Evolutionary conservation across 1,140 invertebrate species (phyloP), one percentile per base, ranked within the genome.

Genomic region (Drosophila repletoides): DNA sequence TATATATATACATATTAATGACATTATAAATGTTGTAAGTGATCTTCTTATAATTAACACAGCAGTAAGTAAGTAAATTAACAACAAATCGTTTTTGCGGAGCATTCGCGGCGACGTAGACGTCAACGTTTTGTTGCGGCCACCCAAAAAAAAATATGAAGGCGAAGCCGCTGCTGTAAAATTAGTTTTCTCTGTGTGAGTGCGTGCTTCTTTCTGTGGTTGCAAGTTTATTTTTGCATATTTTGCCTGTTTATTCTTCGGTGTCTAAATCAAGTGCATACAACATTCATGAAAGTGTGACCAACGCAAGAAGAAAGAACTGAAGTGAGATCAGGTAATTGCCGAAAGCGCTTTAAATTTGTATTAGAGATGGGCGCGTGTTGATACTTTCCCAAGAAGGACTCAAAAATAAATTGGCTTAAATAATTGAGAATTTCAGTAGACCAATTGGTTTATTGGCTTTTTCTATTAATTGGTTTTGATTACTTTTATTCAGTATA

Each of bases 1-100:
- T 21, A n/a, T 19, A 10, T 55, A 15, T 28, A 34, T 41, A 41
- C 10, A 31, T 24, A 29, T 19, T n/a, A 33, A 24, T 58, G 7
- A 41, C 26, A 15, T 28, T 40, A 38, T n/a, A 26, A 9, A 29
- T 12, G 19, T 65, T 49, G 53, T 65, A 65, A 65, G 53, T 49
- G 61, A 48, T n/a, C 53, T 41, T 33, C 43, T 12, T 41, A 33
- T 33, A 31, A 49, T 41, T 33, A 65, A 34, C 43, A 31, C 53
- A 59, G 61, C 53, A 59, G 61, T 65, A 65, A 65, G 61, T 65
- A 65, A 40, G 19, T 31, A 43, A 49, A 34, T 41, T 21, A 17
- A 41, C 17, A 49, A 15, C 26, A 49, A 48, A 28, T 5, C 43
- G 41, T n/a, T n/a, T 2, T 19, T 24, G 43, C 19, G 19, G 10